A percentile compares a stretch with the other conserved stretches of the same genome.
phyloP scores from a whole-genome alignment of 2,888 invertebrate species.

The Mongoloraphidia duomilia region DNA sequence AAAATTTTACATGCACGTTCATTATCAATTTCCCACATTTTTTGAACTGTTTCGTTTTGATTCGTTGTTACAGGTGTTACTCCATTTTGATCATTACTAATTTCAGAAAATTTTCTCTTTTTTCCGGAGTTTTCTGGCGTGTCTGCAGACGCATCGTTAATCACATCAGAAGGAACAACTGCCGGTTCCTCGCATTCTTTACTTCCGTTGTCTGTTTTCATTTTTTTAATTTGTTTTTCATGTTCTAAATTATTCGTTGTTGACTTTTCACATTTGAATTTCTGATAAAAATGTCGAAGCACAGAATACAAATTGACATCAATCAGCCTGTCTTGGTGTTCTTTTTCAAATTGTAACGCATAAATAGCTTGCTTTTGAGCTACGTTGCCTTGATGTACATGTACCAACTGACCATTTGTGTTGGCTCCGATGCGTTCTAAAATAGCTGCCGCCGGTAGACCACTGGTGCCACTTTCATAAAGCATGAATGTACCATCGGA shows the following conservation, averaged over 20 bases:
- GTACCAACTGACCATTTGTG: constrained; percentile 49
- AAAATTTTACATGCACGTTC: constrained; percentile 48
- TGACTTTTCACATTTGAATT: constrained; percentile 21
- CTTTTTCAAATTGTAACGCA: constrained; percentile 63
- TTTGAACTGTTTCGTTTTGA: constrained; percentile 26
- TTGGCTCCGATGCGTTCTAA: constrained; percentile 58
- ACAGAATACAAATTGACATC: constrained; percentile 66
- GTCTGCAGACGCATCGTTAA: constrained; percentile 9
- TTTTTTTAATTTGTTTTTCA: constrained; percentile 5
- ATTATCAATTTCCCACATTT: constrained; percentile 56
- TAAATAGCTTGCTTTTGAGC: constrained; percentile 64
- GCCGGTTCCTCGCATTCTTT: background rate
- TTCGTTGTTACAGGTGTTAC: too few relatives aligned
- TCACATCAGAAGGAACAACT: background rate
- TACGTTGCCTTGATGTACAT: constrained; percentile 69
- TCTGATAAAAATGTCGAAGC: constrained; percentile 52
- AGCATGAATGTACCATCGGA: constrained; percentile 63
- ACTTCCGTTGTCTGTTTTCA: constrained; percentile 6
- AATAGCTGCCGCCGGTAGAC: constrained; percentile 69
- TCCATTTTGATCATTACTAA: constrained; percentile 6
- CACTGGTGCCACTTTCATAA: constrained; percentile 80
- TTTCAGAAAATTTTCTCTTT: constrained; percentile 14
- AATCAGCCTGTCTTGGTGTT: constrained; percentile 53
- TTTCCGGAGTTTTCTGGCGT: constrained; percentile 1
- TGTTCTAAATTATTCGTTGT: constrained; percentile 11